Base-by-base conservation (phyloP, 2,888 invertebrate genomes). In the Rugalucina vietnamica region DNA sequence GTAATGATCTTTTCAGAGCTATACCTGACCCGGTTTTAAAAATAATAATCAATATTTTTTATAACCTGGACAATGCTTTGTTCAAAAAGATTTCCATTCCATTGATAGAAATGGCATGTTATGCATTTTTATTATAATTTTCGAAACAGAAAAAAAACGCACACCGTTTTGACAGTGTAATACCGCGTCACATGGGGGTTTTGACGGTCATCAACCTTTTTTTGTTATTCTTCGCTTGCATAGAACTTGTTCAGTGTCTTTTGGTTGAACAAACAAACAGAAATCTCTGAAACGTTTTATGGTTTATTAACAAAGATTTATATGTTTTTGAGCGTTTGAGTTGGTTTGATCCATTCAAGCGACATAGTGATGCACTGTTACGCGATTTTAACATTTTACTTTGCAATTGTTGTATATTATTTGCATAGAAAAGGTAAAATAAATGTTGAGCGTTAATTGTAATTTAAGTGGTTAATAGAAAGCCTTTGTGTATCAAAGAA, bases 261-360 rank as follows among this genome's bases (percentile, higher is more conserved):
- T 54, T 21, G 54, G n/a, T 14, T 54, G 54, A 54, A 14, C 54
- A 54, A 18, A 54, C 54, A 54, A 8, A 54, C 54, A 21, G n/a
- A 54, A 54, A 18, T 18, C 54, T 8, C n/a, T 1, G 21, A 65
- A 65, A 24, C 12, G 43, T 18, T 65, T 65, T 65, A 65, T 65
- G 65, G 65, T 34, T 32, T 65, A 65, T 65, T 65, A 65, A 65
- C 10, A 34, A 34, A 65, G 65, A 65, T 65, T 65, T 65, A 65
- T 65, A 65, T 65, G 65, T 65, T 65, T 34, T 34, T 5, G 24
- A 34, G 65, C 8, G 65, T 29, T 34, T 18, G 3, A 21, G 34
- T 12, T 34, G 8, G 18, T 18, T 34, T 32, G 34, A 65, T 65
- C 34, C 4, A 65, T 65, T 65, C 21, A 34, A 2, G 34, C 65